phyloP scores from a whole-genome alignment of 2,797 vertebrate genomes.

The Argya squamiceps region DNA sequence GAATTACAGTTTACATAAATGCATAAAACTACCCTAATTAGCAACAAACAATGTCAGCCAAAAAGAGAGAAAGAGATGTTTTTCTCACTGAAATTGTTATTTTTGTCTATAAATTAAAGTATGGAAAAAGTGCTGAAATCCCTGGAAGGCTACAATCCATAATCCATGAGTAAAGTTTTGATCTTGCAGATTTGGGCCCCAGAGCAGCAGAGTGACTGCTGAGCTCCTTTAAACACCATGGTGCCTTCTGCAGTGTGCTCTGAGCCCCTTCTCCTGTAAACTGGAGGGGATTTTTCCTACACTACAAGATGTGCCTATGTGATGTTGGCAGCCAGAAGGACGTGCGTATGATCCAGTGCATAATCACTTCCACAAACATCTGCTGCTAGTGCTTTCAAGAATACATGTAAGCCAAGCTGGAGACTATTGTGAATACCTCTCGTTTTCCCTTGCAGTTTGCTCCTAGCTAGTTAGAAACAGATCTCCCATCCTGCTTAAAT shows the following conservation, averaged over 20 bases:
- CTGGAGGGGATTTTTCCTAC: not conserved
- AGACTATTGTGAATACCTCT: not conserved
- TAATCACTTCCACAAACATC: constrained; percentile 43
- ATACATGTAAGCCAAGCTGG: not conserved
- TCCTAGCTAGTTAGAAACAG: constrained; percentile 41
- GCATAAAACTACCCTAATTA: not conserved
- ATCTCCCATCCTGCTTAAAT: not conserved
- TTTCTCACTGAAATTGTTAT: not conserved
- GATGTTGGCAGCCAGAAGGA: not conserved
- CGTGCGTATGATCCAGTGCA: not conserved
- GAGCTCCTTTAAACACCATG: not conserved
- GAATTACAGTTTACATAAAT: not conserved
- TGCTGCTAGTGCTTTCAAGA: constrained; percentile 5
- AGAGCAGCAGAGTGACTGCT: not conserved
- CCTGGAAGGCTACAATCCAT: not conserved
- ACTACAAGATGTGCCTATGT: not conserved
- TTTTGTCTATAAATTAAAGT: not conserved
- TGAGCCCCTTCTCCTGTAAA: not conserved
- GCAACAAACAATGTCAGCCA: not conserved
- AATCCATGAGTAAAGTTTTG: not conserved
- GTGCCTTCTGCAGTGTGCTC: not conserved
- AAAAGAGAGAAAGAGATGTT: not conserved
- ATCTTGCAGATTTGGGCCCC: not conserved
- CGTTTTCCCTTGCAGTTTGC: not conserved
- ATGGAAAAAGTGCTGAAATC: not conserved